Evolutionary conservation across 2,797 vertebrate genomes (phyloP).

Genomic region (Crenichthys baileyi): DNA sequence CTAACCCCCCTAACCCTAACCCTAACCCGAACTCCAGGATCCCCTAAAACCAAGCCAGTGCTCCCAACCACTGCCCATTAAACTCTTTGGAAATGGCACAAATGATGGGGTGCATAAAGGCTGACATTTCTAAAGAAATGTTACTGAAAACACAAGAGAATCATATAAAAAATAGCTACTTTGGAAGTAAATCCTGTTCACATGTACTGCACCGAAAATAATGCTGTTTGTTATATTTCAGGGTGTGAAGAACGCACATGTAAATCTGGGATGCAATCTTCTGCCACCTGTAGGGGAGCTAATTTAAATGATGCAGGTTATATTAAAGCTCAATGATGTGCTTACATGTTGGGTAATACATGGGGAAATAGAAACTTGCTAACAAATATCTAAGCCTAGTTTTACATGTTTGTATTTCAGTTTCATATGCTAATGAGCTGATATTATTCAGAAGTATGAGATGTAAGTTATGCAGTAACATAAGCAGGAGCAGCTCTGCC

Average conservation of each 20-base stretch:
- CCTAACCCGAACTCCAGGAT: background rate
- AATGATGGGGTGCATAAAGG: background rate
- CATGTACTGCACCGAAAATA: background rate
- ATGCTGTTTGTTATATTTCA: background rate
- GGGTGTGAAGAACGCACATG: background rate
- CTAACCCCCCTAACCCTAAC: too few species aligned
- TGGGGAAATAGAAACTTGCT: background rate
- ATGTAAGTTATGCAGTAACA: background rate
- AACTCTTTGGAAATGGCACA: background rate
- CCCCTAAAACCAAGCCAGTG: background rate
- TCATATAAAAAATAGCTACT: background rate
- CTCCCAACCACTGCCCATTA: background rate
- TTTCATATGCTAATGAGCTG: too few species aligned
- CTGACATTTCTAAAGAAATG: background rate
- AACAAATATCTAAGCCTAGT: background rate
- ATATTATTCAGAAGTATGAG: conserved; percentile 1
- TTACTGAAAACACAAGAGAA: background rate
- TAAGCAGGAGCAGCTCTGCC: background rate
- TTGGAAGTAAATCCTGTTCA: background rate
- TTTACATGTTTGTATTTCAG: too few species aligned
- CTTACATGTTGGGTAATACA: background rate
- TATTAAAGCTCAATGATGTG: too few species aligned
- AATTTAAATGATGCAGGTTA: background rate
- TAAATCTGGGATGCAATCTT: background rate
- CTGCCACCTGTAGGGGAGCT: background rate